These are phyloP conservation scores for Eubucco bourcierii DNA, from an alignment of 2,113 vertebrate genomes.

Conservation along the genomic window DNA sequence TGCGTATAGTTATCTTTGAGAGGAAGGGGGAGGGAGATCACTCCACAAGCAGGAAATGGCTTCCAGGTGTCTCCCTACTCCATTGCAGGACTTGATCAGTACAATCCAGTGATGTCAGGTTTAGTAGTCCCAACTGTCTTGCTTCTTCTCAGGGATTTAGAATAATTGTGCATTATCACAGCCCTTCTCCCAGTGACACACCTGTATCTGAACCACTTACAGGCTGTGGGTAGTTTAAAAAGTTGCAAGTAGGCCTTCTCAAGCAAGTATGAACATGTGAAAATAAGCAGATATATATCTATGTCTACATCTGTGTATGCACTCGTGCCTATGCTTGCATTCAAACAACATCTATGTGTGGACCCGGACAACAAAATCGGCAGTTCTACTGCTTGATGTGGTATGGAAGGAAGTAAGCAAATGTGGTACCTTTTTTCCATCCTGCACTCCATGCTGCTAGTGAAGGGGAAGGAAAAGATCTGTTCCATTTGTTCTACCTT, in stretches of 20 bases:
- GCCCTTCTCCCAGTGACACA: background rate
- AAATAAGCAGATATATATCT: background rate
- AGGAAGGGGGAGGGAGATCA: conserved; percentile 54
- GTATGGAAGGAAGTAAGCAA: background rate
- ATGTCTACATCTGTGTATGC: background rate
- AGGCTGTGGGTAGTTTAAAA: background rate
- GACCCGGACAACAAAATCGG: background rate
- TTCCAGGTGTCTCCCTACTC: conserved; percentile 61
- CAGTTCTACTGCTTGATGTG: background rate
- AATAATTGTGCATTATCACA: conserved; percentile 11
- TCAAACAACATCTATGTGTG: conserved; percentile 21
- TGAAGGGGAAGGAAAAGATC: background rate
- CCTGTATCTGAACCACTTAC: background rate
- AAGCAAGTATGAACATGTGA: background rate
- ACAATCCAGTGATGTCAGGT: conserved; percentile 16
- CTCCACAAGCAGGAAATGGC: conserved; percentile 56
- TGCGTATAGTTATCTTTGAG: conserved; percentile 46
- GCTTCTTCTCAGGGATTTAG: conserved; percentile 15
- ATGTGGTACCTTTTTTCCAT: background rate
- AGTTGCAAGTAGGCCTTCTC: background rate
- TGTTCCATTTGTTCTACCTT: background rate
- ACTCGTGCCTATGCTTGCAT: background rate
- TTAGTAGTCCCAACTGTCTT: conserved; percentile 43
- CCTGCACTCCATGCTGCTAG: background rate
- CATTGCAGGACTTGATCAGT: background rate